Evolutionary conservation across 2,888 invertebrate genomes (phyloP).

Genomic region (Rhodophaea formosa): DNA sequence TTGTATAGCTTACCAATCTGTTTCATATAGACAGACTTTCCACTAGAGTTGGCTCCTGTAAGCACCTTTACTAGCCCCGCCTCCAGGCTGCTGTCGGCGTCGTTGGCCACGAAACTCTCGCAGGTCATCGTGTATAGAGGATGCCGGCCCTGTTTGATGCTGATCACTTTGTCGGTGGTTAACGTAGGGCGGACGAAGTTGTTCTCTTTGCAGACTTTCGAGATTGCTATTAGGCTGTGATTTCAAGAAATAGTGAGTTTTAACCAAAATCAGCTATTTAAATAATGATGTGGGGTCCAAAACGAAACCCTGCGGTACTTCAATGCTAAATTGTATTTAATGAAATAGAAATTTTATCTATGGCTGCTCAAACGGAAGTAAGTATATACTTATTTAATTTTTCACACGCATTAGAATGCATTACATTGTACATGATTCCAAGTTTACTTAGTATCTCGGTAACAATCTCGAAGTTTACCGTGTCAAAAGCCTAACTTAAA

Average conservation of each 20-base stretch:
- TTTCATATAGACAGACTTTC: constrained; percentile 95
- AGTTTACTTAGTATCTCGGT: too few species aligned
- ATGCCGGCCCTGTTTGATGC: constrained; percentile 86
- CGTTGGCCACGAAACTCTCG: constrained; percentile 87
- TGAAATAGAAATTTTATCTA: too few species aligned
- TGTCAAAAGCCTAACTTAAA: too few species aligned
- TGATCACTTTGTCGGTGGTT: constrained; percentile 77
- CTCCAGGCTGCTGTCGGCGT: constrained; percentile 80
- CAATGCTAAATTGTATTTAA: too few species aligned
- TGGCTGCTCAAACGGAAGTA: too few species aligned
- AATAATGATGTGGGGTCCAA: neutral
- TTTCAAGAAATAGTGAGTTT: neutral
- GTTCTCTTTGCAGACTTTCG: constrained; percentile 83
- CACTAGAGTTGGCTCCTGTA: constrained; percentile 95
- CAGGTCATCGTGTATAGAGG: constrained; percentile 86
- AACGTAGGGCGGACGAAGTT: constrained; percentile 85
- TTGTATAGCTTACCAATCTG: constrained; percentile 76
- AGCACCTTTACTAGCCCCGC: constrained; percentile 86
- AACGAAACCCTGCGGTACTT: neutral
- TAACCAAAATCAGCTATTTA: neutral
- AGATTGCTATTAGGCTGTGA: constrained; percentile 84
- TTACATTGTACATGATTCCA: too few species aligned
- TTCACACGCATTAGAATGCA: too few species aligned
- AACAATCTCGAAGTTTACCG: too few species aligned
- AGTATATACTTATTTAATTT: too few species aligned